Base-by-base conservation (phyloP, 1,140 invertebrate species). In the Diorhabda carinulata region DNA sequence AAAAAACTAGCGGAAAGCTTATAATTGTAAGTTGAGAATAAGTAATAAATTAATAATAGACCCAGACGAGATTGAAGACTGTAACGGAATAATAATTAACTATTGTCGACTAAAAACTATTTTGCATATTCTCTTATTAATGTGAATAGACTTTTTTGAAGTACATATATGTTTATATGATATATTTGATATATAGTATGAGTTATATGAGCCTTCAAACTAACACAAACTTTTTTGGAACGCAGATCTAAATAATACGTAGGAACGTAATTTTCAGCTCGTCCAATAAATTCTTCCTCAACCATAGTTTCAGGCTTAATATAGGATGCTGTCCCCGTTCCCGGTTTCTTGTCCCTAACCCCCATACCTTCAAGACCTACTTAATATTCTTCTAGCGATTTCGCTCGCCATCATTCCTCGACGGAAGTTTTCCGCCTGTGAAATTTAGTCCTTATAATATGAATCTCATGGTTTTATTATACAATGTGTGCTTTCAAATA, bases 331-430 rank as follows among this genome's bases (percentile, higher is more conserved):
- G 69, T 69, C 73, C 47, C n/a, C n/a, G 47, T 52, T 52, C 47
- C 47, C 47, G 47, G 47, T 52, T 52, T n/a, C 47, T 52, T 52
- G 47, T 52, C 47, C 47, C 47, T 52, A 52, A n/a, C n/a, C 47
- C 67, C 70, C 65, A 68, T 65, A 63, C 61, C 71, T 70, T 61
- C 63, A 64, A 52, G 47, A 68, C 70, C 75, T 74, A 72, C 74
- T 78, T 79, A 76, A 78, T 78, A 79, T 79, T 78, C 78, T 66
- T 70, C 63, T 70, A 74, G 73, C 77, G 78, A 78, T 79, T 77
- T 74, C 70, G 77, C 77, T 78, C 75, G 78, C 78, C 78, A 75
- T 79, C 77, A 78, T 78, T 78, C 73, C 76, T 75, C 76, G 74
- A 73, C 74, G 73, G 74, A 77, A 79, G 76, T 78, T 79, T 78